These are phyloP conservation scores for Drosophila borealis DNA, from an alignment of 2,888 invertebrate genomes.

Conservation along the genomic window DNA sequence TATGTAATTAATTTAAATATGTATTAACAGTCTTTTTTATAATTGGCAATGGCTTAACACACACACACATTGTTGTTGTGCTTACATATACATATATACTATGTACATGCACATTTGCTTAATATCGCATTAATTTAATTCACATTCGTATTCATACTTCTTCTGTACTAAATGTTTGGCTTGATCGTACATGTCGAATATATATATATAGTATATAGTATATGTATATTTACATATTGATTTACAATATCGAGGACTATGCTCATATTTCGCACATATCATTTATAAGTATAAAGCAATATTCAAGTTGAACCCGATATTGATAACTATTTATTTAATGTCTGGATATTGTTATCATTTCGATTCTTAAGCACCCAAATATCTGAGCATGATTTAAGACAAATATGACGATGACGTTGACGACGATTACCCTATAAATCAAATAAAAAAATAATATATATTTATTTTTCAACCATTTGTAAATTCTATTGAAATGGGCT, in stretches of 20 bases:
- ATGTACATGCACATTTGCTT: conserved; percentile 18
- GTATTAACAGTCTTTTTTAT: conserved; percentile 71
- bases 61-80: conserved; percentile 45
- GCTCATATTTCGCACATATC: conserved; percentile 29
- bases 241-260: neutral
- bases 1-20: conserved; percentile 34
- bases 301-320: conserved; percentile 3
- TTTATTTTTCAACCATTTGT: neutral
- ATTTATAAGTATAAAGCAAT: too few relatives aligned
- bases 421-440: neutral
- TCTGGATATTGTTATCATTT: neutral
- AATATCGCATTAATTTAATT: conserved; percentile 25
- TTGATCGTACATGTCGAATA: conserved; percentile 6
- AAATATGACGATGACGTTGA: neutral
- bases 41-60: conserved; percentile 70
- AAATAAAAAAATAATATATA: conserved; percentile 1
- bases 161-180: conserved; percentile 17
- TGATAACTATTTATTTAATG: conserved; percentile 3
- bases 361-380: neutral
- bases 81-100: conserved; percentile 22
- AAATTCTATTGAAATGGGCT: neutral
- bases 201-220: neutral
- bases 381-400: neutral
- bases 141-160: conserved; percentile 1
- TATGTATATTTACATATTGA: conserved; percentile 1